These are phyloP conservation scores for Loxodonta africana DNA, from an alignment of 2,113 vertebrate species.

Conservation along the genomic window DNA sequence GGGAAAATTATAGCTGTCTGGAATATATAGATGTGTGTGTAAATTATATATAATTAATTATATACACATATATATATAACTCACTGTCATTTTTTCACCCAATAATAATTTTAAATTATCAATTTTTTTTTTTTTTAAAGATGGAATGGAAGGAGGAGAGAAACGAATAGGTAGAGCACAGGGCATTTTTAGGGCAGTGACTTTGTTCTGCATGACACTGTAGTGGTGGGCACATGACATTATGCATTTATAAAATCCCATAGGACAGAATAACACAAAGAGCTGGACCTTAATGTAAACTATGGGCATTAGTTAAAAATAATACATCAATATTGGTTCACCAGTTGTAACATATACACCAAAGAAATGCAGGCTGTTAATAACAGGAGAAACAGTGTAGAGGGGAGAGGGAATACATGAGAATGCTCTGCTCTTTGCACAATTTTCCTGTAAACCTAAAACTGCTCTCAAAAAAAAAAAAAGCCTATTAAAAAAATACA, in stretches of 20 bases:
- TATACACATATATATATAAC: not conserved
- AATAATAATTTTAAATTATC: constrained; percentile 49
- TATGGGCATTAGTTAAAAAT: not conserved
- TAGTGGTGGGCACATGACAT: not conserved
- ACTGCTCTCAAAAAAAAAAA: not conserved
- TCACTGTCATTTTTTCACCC: not conserved
- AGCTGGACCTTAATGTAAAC: not conserved
- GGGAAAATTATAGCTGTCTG: constrained; percentile 40
- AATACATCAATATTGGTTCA: not conserved
- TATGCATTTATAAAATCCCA: not conserved
- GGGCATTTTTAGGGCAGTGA: not conserved
- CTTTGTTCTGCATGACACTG: not conserved
- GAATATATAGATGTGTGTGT: not conserved
- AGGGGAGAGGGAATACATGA: not conserved
- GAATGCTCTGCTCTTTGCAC: not conserved
- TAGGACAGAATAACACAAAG: not conserved
- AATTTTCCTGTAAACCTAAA: not conserved
- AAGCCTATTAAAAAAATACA: too few species aligned
- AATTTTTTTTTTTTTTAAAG: not conserved
- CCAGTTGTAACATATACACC: not conserved
- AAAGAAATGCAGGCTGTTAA: not conserved
- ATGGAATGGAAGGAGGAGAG: not conserved
- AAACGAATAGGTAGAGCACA: not conserved
- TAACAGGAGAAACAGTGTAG: not conserved
- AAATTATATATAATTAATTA: too few species aligned